Evolutionary conservation across 2,797 vertebrate genomes (phyloP), one percentile per base, ranked within the genome.

Genomic region (Sebastes diaconus): DNA sequence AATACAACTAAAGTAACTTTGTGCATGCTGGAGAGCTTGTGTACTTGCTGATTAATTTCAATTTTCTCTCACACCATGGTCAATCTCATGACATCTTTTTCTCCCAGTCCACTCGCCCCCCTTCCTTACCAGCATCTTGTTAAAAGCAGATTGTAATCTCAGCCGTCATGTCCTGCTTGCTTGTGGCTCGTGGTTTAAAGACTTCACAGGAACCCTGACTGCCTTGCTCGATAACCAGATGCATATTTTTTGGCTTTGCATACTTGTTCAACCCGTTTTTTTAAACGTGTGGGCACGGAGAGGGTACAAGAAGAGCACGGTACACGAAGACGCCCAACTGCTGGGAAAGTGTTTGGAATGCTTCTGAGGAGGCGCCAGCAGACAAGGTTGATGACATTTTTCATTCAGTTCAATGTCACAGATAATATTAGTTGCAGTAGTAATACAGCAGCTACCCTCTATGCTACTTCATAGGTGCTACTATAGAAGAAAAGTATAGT

Each of bases 181-280:
- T 73, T 87, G 85, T 87, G 81, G 86, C 74, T 84, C 59, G 30
- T 88, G 74, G 80, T 88, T 81, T 60, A 55, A 88, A 84, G 68
- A 70, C 77, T 87, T 78, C 77, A 84, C 79, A 84, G 79, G 64
- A 87, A 83, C 77, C 79, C 34, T 46, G 67, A 58, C 76, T 89
- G 80, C 81, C 75, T 85, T 90, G 69, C 91, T 88, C 79, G 68
- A 92, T 92, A 94, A 91, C 87, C 87, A 91, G 86, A 93, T 93
- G 87, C 88, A 84, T 93, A 84, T 91, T 93, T 89, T 94, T 92
- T 94, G 88, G 90, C 93, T 94, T 87, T 90, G 87, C 90, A 85
- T 94, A 94, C 95, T 95, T 83, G 95, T 83, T 86, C 68, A 91
- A 96, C 96, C 90, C 68, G 96, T 96, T 96, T 93, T 92, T 92